Conservation (phyloP, 2,797 vertebrate genomes). For the Gymnoscopelus microlampas region DNA sequence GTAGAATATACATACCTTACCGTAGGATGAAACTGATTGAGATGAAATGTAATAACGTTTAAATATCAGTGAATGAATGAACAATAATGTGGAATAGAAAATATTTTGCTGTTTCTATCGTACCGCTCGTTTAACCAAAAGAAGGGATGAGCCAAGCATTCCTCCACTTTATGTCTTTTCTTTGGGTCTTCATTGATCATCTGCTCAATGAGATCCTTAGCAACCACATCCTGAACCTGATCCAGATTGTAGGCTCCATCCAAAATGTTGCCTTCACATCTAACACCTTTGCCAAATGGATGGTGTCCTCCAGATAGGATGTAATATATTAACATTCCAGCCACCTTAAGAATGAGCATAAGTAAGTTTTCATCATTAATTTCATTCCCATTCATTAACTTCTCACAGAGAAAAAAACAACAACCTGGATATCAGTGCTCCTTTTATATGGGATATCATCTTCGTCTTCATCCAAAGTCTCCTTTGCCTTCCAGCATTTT, state of each 20-base stretch:
- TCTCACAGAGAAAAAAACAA: too few species aligned
- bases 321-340: conserved; percentile 61
- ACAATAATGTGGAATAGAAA: too few species aligned
- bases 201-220: conserved; percentile 42
- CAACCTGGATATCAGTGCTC: too few species aligned
- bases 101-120: too few species aligned
- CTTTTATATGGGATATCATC: too few species aligned
- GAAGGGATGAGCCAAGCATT: conserved; percentile 9
- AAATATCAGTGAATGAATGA: too few species aligned
- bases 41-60: too few species aligned
- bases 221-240: conserved; percentile 42
- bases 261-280: conserved; percentile 41
- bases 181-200: too few species aligned
- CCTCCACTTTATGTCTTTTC: conserved; percentile 23
- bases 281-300: conserved; percentile 40
- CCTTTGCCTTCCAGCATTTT: conserved; percentile 51
- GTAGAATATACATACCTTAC: too few species aligned
- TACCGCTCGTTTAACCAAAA: conserved; percentile 23
- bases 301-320: conserved; percentile 56
- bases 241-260: conserved; percentile 39
- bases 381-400: background rate
- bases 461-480: conserved; percentile 32
- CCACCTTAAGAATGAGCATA: conserved; percentile 40
- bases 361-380: background rate
- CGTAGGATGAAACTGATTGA: too few species aligned